Base-by-base conservation (phyloP, 2,113 vertebrate genomes). In the Climacteris rufus region DNA sequence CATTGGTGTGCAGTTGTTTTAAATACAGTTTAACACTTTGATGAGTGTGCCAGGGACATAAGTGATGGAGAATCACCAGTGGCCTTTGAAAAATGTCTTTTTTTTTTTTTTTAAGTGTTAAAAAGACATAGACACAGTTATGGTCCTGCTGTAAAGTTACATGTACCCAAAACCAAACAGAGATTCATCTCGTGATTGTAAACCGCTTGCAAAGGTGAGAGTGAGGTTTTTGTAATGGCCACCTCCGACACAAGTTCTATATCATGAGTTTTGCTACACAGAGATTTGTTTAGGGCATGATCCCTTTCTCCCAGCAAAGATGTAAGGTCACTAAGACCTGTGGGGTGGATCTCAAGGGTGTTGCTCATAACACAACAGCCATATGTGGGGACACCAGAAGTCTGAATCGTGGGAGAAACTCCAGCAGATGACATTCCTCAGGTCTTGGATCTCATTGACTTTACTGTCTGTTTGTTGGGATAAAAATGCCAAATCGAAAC, bases 361-460 rank as follows among this genome's bases (percentile, higher is more conserved):
- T 33, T 82, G 30, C 49, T 49, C 31, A 30, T 42, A 59, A 59
- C 23, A 59, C 16, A 52, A 37, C 27, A 39, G 30, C 35, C 25
- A 4, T 19, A 35, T 17, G 8, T 12, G 13, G 24, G 49, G 42
- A 52, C 33, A 66, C 23, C 42, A 54, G 21, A 92, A 54, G 31
- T 52, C 69, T 71, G 47, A 19, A 53, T 59, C 1, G 0, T 0
- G 0, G 6, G 8, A 11, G 12, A 9, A 77, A 13, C 35, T 4
- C 74, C 61, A 33, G 65, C 0, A 0, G 22, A 53, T 81, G 61
- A 76, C 39, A 63, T 37, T 81, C 17, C 35, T 37, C 31, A 28
- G 27, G 31, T 45, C 16, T 68, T 64, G 44, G 12, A 60, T 45
- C 42, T 87, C 78, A 53, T 0, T 70, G 54, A 72, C 35, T 57